These are phyloP conservation scores for Drosophila siamana DNA, from an alignment of 2,888 invertebrate species.

Conservation along the genomic window DNA sequence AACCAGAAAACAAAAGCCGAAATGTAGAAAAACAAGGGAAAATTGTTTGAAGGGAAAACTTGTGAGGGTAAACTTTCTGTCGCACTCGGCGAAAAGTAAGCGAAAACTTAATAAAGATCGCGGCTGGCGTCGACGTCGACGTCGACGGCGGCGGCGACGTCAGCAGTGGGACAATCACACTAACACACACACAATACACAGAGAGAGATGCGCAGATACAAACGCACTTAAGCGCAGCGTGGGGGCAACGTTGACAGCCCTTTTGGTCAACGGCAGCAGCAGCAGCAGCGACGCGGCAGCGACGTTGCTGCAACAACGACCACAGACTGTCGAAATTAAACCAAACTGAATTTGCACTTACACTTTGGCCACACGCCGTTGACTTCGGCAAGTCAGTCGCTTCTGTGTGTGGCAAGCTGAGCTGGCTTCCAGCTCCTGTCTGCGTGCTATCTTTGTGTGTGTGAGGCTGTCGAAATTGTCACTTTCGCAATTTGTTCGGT, in stretches of 20 bases:
- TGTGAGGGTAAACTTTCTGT: constrained; percentile 67
- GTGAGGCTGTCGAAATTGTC: constrained; percentile 77
- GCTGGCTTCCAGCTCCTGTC: constrained; percentile 7
- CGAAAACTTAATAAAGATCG: constrained; percentile 82
- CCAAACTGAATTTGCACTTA: constrained; percentile 81
- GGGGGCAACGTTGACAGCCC: constrained; percentile 62
- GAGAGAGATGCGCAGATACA: background rate
- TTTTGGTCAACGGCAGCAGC: constrained; percentile 66
- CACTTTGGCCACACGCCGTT: constrained; percentile 51
- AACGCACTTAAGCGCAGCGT: constrained; percentile 19
- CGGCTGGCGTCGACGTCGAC: constrained; percentile 60
- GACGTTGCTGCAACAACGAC: constrained; percentile 30
- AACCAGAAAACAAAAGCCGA: constrained; percentile 81
- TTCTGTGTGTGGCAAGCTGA: constrained; percentile 2
- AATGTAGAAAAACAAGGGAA: constrained; percentile 74
- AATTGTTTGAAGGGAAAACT: constrained; percentile 72
- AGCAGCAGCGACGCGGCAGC: constrained; percentile 35
- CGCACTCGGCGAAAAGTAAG: constrained; percentile 81
- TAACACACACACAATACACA: constrained; percentile 11
- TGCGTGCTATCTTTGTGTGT: constrained; percentile 23
- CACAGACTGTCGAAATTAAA: constrained; percentile 80
- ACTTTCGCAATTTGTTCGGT: constrained; percentile 76
- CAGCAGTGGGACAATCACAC: background rate
- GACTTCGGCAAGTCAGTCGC: constrained; percentile 6
- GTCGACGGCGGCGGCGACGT: constrained; percentile 1